Evolutionary conservation across 2,888 invertebrate genomes (phyloP).

Genomic region (Ligdia adustata): DNA sequence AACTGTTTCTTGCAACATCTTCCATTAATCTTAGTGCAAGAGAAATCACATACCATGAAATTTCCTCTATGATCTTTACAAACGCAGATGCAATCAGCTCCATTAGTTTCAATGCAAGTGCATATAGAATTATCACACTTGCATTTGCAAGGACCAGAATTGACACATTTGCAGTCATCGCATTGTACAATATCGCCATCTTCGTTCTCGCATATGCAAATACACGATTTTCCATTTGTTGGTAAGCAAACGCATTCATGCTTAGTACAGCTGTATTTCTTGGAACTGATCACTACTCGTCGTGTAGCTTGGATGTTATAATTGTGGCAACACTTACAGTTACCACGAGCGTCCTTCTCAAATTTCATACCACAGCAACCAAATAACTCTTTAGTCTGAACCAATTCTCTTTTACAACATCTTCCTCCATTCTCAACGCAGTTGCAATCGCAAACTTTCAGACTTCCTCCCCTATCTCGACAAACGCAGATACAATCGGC

Average conservation of each 20-base stretch:
- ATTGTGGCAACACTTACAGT: not conserved
- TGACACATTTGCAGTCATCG: constrained; percentile 38
- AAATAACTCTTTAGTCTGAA: not conserved
- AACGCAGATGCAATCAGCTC: constrained; percentile 34
- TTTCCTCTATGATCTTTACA: constrained; percentile 26
- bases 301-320: too few species aligned
- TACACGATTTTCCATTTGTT: constrained; percentile 37
- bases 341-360: constrained; percentile 27
- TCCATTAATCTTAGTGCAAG: not conserved
- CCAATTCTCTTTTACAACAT: not conserved
- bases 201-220: constrained; percentile 47
- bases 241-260: constrained; percentile 47
- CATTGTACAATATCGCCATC: constrained; percentile 34
- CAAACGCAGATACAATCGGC: constrained; percentile 32
- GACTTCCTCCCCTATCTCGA: constrained; percentile 22
- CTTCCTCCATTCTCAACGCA: not conserved
- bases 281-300: not conserved
- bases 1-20: not conserved
- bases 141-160: constrained; percentile 20
- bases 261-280: constrained; percentile 22
- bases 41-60: constrained; percentile 26
- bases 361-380: not conserved
- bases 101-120: constrained; percentile 34
- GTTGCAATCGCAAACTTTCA: constrained; percentile 23
- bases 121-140: constrained; percentile 39